Base-by-base conservation (phyloP, 2,113 vertebrate genomes). In the Platysternon megacephalum region DNA sequence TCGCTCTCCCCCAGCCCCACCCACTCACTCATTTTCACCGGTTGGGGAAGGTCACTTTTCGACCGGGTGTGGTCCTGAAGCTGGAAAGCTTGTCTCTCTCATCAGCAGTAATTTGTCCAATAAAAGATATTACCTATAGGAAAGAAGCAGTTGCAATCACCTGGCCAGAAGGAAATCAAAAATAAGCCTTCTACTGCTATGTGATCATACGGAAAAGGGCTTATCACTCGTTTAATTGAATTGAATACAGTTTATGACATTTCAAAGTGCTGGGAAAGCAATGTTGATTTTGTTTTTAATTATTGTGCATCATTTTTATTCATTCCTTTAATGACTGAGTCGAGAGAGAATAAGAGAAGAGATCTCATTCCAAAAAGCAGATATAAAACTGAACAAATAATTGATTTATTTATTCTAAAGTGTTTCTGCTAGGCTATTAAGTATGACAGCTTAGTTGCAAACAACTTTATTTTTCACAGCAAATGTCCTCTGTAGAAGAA, bases 381-480 rank as follows among this genome's bases (percentile, higher is more conserved):
- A 35, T 74, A 56, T 26, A 79, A 93, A 76, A 52, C 35, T 92
- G 85, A 86, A 55, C 4, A 46, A 76, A 32, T 44, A 29, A 80
- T 72, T 52, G 24, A 39, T 86, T 81, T 29, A 79, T 79, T 93
- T 95, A 44, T 90, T 94, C 84, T 85, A 85, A 44, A 95, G 32
- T 16, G 11, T 83, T 92, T 91, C 76, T 97, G 78, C 72, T 94
- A 93, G 74, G 65, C 94, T 92, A 78, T 91, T 89, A 93, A 26
- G 61, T 84, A 88, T n/a, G 76, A 82, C 74, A 90, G 80, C 92
- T 93, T 65, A 79, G 44, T 32, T 76, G 90, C 76, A 51, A 90
- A 92, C 44, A 95, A 89, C 82, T 79, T 81, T 82, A n/a, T 89
- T 97, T 97, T 96, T 96, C 89, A 95, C 78, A 88, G 84, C 56